A percentile compares a stretch with the other conserved stretches of the same genome.
phyloP scores from a whole-genome alignment of 2,113 vertebrate species.

The Oenanthe melanoleuca region DNA sequence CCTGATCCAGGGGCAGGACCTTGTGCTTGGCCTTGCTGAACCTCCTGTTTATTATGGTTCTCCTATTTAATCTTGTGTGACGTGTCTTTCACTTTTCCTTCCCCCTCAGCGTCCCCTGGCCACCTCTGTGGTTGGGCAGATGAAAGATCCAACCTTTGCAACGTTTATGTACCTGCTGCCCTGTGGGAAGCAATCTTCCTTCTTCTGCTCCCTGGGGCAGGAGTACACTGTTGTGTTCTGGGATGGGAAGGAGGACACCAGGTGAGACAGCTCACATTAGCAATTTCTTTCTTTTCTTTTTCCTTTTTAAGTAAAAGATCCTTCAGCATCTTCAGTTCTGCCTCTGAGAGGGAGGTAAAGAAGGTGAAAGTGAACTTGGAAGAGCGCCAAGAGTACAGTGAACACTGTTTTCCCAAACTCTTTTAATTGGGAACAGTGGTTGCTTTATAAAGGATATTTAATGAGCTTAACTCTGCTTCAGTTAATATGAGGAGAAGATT shows the following conservation, averaged over 20 bases:
- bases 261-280: conserved; percentile 66
- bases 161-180: conserved; percentile 86
- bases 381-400: background rate
- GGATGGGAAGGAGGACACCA: conserved; percentile 85
- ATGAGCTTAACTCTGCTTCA: conserved; percentile 68
- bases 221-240: conserved; percentile 91
- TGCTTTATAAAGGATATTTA: conserved; percentile 66
- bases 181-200: conserved; percentile 85
- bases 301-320: background rate
- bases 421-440: conserved; percentile 63
- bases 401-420: conserved; percentile 58
- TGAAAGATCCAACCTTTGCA: conserved; percentile 93
- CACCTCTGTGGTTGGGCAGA: conserved; percentile 83
- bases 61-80: background rate
- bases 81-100: background rate
- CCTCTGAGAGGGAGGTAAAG: background rate
- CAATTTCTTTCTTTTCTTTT: background rate
- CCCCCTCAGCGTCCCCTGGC: conserved; percentile 86
- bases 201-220: conserved; percentile 88
- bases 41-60: background rate
- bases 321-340: background rate
- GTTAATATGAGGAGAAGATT: conserved; percentile 64
- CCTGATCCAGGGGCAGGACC: background rate
- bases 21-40: background rate
- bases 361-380: conserved; percentile 53